phyloP scores from a whole-genome alignment of 2,113 vertebrate genomes.

The Neolamprologus kungweensis region DNA sequence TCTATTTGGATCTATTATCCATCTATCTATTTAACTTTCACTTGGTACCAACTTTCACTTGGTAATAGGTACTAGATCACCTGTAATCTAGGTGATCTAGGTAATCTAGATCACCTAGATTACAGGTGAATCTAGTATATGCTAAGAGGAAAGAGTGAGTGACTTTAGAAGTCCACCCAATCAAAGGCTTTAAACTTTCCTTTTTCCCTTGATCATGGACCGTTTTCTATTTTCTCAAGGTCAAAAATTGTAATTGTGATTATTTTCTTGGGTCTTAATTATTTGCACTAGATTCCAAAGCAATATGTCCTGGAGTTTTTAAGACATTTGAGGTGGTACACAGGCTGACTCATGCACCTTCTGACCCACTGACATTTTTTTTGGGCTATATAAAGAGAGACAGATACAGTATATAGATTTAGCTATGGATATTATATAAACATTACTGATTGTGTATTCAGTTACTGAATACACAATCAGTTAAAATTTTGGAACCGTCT shows the following conservation, averaged over 20 bases:
- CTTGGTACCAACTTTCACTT: background rate
- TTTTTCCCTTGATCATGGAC: background rate
- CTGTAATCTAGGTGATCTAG: too few species aligned
- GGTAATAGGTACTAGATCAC: too few species aligned
- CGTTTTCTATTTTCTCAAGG: background rate
- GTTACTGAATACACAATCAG: fast-evolving
- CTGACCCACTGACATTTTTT: background rate
- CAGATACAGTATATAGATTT: background rate
- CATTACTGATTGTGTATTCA: background rate
- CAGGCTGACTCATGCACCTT: background rate
- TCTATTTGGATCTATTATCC: background rate
- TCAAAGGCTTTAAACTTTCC: background rate
- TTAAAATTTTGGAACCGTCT: background rate
- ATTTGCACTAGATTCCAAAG: background rate
- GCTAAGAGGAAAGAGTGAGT: background rate
- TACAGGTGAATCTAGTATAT: background rate
- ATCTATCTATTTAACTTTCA: background rate
- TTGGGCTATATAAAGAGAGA: background rate
- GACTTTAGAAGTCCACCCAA: background rate
- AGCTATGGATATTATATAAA: background rate
- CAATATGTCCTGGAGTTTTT: background rate
- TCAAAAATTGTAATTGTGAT: background rate
- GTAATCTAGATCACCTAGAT: too few species aligned
- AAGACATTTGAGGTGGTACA: background rate
- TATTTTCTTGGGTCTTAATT: background rate